phyloP scores from a whole-genome alignment of 37 sponge, comb jelly and placozoan genomes.

The Lycopodina hypogea region DNA sequence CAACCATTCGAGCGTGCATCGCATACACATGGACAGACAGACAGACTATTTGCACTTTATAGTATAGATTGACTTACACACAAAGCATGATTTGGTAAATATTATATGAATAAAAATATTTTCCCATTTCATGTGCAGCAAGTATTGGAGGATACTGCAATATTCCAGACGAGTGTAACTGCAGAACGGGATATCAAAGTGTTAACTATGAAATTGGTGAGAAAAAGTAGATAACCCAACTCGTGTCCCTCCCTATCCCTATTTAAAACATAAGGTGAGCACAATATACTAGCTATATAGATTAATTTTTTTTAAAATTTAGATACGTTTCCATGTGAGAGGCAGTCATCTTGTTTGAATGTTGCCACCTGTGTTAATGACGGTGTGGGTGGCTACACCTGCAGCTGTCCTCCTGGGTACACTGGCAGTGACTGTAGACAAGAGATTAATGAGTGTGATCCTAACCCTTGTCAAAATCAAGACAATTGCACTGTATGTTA shows the following conservation, averaged over 20 bases:
- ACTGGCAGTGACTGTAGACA: slow-evolving; percentile 31
- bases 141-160: slow-evolving; percentile 42
- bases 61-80: no score
- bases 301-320: not conserved
- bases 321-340: slow-evolving; percentile 45
- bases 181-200: slow-evolving; percentile 62
- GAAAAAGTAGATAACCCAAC: not conserved
- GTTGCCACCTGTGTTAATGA: slow-evolving; percentile 49
- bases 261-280: not conserved
- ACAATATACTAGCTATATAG: no score
- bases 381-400: slow-evolving; percentile 42
- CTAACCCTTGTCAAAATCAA: slow-evolving; percentile 12
- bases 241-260: not conserved
- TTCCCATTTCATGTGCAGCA: slow-evolving; percentile 2
- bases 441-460: slow-evolving; percentile 34
- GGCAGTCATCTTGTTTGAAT: slow-evolving; percentile 33
- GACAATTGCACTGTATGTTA: slow-evolving; percentile 43
- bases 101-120: no score
- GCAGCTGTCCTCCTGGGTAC: slow-evolving; percentile 34
- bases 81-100: no score
- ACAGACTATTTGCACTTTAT: no score
- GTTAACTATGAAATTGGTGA: slow-evolving; percentile 44
- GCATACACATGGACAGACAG: no score
- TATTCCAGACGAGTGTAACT: slow-evolving; percentile 57
- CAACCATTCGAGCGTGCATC: no score